phyloP scores from a whole-genome alignment of 2,888 invertebrate species.

The Aquatica leii region DNA sequence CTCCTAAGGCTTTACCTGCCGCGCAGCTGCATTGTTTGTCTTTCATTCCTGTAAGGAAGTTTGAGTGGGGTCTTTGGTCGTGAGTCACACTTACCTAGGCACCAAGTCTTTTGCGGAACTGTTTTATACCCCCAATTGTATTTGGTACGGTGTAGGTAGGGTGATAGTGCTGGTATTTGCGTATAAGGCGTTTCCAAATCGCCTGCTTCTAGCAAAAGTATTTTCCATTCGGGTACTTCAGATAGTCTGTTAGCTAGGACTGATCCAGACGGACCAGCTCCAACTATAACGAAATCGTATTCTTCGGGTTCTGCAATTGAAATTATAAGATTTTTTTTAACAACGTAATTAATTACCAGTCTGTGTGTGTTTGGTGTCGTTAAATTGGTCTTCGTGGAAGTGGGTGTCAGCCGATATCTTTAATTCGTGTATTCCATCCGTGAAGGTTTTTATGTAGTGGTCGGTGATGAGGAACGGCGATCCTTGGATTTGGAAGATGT shows the following conservation, averaged over 20 bases:
- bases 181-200: constrained; percentile 28
- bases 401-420: constrained; percentile 42
- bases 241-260: constrained; percentile 62
- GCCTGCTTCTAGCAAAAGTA: constrained; percentile 65
- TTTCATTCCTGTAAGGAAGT: constrained; percentile 13
- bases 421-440: constrained; percentile 49
- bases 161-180: constrained; percentile 59
- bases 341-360: neutral
- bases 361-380: constrained; percentile 44
- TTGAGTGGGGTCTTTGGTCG: no score
- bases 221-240: constrained; percentile 59
- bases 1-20: constrained; percentile 68
- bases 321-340: neutral
- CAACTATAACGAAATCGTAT: constrained; percentile 62
- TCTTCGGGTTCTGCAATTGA: constrained; percentile 50
- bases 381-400: constrained; percentile 42
- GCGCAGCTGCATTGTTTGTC: constrained; percentile 62
- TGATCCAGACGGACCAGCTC: constrained; percentile 62
- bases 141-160: constrained; percentile 60
- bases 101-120: constrained; percentile 64
- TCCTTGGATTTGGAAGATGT: neutral
- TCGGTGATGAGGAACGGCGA: constrained; percentile 53
- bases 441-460: constrained; percentile 50
- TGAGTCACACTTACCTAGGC: constrained; percentile 63
- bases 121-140: constrained; percentile 68